These are phyloP conservation scores for Syrrhaptes paradoxus DNA, from an alignment of 2,113 vertebrate species.

Conservation along the genomic window DNA sequence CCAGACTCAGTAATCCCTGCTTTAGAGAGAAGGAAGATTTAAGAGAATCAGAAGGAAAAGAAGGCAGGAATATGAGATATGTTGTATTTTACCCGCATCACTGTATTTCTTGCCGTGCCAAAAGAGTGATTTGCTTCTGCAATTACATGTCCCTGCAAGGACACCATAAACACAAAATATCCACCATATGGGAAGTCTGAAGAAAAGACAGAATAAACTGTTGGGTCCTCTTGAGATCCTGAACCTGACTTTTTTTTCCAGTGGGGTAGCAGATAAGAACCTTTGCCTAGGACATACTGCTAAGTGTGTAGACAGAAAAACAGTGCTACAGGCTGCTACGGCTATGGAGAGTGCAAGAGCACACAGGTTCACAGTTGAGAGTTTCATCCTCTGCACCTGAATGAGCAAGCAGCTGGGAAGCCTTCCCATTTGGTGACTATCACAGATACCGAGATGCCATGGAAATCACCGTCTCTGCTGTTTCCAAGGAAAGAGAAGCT, in stretches of 20 bases:
- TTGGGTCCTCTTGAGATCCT: neutral
- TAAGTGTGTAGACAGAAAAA: neutral
- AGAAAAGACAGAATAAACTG: neutral
- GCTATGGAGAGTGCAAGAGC: neutral
- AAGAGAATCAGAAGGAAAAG: neutral
- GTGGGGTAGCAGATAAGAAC: neutral
- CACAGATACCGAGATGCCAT: neutral
- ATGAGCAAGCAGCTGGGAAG: neutral
- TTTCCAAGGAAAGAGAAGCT: neutral
- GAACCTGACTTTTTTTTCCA: neutral
- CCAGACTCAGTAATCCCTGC: neutral
- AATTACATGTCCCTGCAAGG: neutral
- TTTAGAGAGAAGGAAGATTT: neutral
- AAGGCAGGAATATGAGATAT: neutral
- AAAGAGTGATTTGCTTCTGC: slow-evolving; percentile 2
- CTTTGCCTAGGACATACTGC: neutral
- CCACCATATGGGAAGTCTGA: neutral
- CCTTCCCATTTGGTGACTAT: neutral
- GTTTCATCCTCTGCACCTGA: neutral
- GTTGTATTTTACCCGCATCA: neutral
- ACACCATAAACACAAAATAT: neutral
- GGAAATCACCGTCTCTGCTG: neutral
- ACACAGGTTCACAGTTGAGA: neutral
- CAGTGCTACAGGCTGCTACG: neutral
- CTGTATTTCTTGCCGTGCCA: neutral